Evolutionary conservation across 2,113 vertebrate genomes (phyloP).

Genomic region (Tamias sibiricus): DNA sequence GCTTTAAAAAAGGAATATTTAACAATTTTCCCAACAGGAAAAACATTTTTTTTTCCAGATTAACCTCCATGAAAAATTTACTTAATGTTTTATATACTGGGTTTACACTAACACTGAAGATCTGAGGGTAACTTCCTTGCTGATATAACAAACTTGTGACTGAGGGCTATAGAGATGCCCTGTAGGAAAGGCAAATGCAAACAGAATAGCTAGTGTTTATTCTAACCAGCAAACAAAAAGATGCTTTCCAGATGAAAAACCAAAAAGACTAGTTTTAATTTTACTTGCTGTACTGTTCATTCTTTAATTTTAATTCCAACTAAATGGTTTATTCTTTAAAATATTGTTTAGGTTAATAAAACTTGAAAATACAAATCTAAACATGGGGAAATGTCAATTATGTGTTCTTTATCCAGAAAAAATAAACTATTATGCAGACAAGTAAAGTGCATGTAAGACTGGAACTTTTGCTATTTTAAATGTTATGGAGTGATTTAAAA

Average conservation of each 20-base stretch:
- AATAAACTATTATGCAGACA: background rate
- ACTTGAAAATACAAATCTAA: background rate
- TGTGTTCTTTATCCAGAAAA: background rate
- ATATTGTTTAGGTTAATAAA: conserved; percentile 30
- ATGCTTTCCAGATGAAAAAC: conserved; percentile 41
- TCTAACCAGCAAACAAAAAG: background rate
- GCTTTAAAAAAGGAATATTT: background rate
- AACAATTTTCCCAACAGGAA: background rate
- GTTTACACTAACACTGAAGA: background rate
- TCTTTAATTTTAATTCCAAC: conserved; percentile 47
- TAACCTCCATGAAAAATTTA: background rate
- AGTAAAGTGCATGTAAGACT: background rate
- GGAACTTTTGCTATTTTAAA: conserved; percentile 45
- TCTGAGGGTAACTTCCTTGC: background rate
- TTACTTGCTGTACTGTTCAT: background rate
- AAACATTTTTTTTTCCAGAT: conserved; percentile 1
- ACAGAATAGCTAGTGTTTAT: conserved; percentile 27
- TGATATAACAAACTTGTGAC: background rate
- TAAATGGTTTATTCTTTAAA: conserved; percentile 22
- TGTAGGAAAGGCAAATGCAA: background rate
- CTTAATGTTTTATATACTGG: background rate
- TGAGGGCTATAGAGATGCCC: background rate
- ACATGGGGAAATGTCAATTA: background rate
- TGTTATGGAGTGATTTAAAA: conserved; percentile 63
- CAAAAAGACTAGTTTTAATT: background rate